Evolutionary conservation across 2,113 vertebrate species (phyloP).

Genomic region (Tringa solitaria): DNA sequence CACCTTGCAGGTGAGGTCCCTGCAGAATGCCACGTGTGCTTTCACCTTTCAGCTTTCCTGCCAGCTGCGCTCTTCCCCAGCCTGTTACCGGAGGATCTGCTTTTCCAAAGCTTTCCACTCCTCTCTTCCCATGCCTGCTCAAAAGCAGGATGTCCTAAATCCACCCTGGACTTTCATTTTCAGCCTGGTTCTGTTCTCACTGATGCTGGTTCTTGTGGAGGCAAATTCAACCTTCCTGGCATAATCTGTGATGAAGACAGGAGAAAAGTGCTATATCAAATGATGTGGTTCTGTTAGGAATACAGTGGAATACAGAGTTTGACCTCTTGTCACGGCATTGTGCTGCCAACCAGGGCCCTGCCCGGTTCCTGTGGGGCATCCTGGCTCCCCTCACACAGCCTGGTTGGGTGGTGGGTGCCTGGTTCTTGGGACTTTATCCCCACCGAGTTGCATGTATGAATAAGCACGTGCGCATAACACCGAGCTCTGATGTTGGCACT

Average conservation of each 20-base stretch:
- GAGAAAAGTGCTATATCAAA: neutral
- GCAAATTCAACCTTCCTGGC: neutral
- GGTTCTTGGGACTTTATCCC: neutral
- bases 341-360: neutral
- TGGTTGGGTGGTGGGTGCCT: neutral
- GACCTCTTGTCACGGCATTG: neutral
- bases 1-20: neutral
- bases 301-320: neutral
- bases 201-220: neutral
- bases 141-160: neutral
- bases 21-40: rapidly evolving
- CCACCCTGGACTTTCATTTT: neutral
- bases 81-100: neutral
- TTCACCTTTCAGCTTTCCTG: neutral
- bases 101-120: neutral
- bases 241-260: neutral
- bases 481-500: neutral
- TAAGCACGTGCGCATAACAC: neutral
- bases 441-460: neutral
- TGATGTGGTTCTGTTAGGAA: neutral
- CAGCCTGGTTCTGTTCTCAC: neutral
- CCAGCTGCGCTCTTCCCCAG: neutral
- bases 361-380: rapidly evolving
- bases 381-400: neutral
- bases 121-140: neutral